Base-by-base conservation (phyloP, 1,140 invertebrate species). In the Tetramorium simillimum region DNA sequence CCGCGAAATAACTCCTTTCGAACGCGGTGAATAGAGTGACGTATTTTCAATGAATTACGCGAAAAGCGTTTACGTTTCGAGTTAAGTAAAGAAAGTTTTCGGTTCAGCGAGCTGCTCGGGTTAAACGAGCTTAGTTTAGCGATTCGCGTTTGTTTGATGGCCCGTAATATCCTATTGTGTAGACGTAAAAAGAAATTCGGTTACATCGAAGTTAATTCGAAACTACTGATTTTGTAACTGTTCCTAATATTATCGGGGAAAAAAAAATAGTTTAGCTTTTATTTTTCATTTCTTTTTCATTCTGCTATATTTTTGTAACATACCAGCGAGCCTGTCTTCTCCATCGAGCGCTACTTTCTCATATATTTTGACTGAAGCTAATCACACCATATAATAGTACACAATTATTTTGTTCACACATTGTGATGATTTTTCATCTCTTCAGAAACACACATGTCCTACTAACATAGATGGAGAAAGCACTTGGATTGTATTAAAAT, bases 1-100 rank as follows among this genome's bases (percentile, higher is more conserved):
- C 56, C 10, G 21, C 18, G 24, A 63, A 77, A 46, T 63, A 28
- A 63, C 24, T 77, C 75, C 62, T 60, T 62, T 63, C 40, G 37
- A 14, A 46, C 58, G 16, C 24, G 40, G 10, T 65, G 58, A 49
- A 78, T 63, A n/a, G 58, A 33, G 24, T 46, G 58, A 53, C 28
- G 46, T 69, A 53, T 53, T 40, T 53, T 69, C 46, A 40, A 69
- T 49, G 46, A 70, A 69, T 81, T 24, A 24, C 33, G 6, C 24
- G 75, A 46, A 33, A 33, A 46, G 18, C 24, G 43, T 21, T 40
- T 16, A 40, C 51, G 14, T 75, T 73, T 73, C 70, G 12, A 73
- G 28, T 33, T 28, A 51, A 72, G 49, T 53, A 56, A 58, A 21
- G 24, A 58, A 21, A 9, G 28, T 28, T 33, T 33, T n/a, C 1